Conservation (phyloP, 1,140 invertebrate species). For the Brachionus rotundiformis region DNA sequence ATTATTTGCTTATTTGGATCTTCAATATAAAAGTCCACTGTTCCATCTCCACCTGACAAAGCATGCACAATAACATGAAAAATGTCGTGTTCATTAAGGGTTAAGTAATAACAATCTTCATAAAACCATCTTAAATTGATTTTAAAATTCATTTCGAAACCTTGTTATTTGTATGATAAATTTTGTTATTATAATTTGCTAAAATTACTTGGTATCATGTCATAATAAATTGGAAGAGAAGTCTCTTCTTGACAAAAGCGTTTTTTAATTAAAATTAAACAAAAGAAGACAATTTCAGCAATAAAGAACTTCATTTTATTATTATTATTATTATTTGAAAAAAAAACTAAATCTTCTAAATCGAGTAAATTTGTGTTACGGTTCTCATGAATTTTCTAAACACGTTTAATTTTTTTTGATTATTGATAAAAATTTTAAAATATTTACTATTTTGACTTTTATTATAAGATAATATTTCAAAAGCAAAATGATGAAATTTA, state of each 20-base stretch:
- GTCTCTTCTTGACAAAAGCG: not conserved
- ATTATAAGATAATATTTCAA: too few relatives aligned
- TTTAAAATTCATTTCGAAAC: constrained; percentile 48
- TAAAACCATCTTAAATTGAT: constrained; percentile 30
- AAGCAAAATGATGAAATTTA: too few relatives aligned
- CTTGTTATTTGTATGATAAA: not conserved
- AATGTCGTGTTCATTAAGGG: not conserved
- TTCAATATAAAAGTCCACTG: constrained; percentile 11
- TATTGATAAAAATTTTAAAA: not conserved
- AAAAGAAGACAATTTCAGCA: not conserved
- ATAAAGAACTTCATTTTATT: not conserved
- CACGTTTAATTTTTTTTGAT: not conserved
- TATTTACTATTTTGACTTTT: too few relatives aligned
- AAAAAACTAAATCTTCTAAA: too few relatives aligned
- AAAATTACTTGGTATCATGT: constrained; percentile 36
- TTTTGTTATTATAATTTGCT: not conserved
- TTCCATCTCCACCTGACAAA: constrained; percentile 17
- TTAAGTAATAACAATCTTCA: constrained; percentile 31
- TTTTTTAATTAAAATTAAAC: not conserved
- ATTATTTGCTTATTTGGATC: constrained; percentile 40
- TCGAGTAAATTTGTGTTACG: not conserved
- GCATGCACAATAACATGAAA: constrained; percentile 37
- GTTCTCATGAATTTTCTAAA: not conserved
- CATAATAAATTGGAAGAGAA: not conserved
- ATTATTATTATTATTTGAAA: not conserved